Evolutionary conservation across 2,113 vertebrate species (phyloP), one percentile per base, ranked within the genome.

Genomic region (Callocephalon fimbriatum): DNA sequence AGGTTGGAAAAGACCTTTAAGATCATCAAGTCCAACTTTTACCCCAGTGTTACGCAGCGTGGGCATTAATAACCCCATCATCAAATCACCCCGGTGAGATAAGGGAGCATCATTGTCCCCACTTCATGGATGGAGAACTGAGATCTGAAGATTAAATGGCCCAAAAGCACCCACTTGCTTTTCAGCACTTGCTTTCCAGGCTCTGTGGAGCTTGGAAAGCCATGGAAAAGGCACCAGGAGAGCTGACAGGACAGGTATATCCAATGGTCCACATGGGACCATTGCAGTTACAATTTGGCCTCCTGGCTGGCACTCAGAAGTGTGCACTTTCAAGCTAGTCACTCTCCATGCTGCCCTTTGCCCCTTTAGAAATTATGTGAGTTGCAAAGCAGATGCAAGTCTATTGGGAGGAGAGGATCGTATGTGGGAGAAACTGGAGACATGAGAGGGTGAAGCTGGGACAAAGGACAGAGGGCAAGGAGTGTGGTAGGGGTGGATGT

Each of bases 281-380:
- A 1, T 40, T 4, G 15, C 0, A 0, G 75, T 16, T 61, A 7
- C 66, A n/a, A 2, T 86, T 67, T 82, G 48, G 8, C 35, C 48
- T 83, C 32, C 67, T 86, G 53, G 35, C 44, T 68, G 35, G 17
- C 62, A 32, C n/a, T 62, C 37, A 65, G 59, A 83, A 84, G 16
- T 35, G 35, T 16, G n/a, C 10, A 23, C 26, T 72, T 90, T 63
- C 44, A 58, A 72, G 12, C 12, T 48, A 54, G 21, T 31, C 37
- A 12, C 4, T 68, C 19, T 59, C 83, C 48, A 47, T 83, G 66
- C 22, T 91, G 21, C 16, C 42, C 18, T 3, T 44, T 86, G 14
- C 6, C 23, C 31, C 31, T 68, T 38, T n/a, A 48, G 37, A 84
- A 73, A 65, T 73, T 14, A 9, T 37, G 15, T 61, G 77, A 56